Percentiles rank a stretch among this genome's conserved stretches.
Conservation (phyloP, 2,888 invertebrate genomes). For the Eurytoma adleriae region DNA sequence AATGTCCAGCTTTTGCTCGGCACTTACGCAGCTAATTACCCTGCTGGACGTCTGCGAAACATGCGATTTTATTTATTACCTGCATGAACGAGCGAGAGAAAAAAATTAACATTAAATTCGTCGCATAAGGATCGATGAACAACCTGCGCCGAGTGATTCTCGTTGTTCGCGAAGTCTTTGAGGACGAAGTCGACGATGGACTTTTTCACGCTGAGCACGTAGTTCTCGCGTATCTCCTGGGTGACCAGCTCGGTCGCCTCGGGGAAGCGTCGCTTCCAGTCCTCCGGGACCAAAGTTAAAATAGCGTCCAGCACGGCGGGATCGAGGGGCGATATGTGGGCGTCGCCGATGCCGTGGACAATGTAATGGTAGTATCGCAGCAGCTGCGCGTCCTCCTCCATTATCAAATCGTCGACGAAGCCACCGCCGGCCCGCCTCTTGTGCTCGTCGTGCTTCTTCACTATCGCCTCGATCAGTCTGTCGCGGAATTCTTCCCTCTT, state of each 20-base stretch:
- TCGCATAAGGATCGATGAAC: slow-evolving; percentile 3
- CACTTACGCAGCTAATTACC: background rate
- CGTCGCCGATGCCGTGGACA: slow-evolving; percentile 92
- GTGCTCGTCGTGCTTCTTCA: slow-evolving; percentile 69
- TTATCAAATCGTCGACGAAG: slow-evolving; percentile 69
- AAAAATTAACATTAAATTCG: background rate
- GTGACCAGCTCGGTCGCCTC: slow-evolving; percentile 80
- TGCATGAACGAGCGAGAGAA: slow-evolving; percentile 5
- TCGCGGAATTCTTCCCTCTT: slow-evolving; percentile 90
- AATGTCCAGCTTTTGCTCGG: background rate
- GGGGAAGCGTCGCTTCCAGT: slow-evolving; percentile 80
- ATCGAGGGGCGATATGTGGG: slow-evolving; percentile 91
- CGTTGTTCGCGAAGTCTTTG: slow-evolving; percentile 78
- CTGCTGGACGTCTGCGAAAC: slow-evolving; percentile 25
- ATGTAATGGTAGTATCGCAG: slow-evolving; percentile 93
- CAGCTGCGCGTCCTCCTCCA: slow-evolving; percentile 82
- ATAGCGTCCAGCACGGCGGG: slow-evolving; percentile 83
- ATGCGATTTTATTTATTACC: slow-evolving; percentile 21
- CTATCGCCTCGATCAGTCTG: slow-evolving; percentile 86
- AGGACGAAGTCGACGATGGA: slow-evolving; percentile 95
- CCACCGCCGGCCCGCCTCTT: slow-evolving; percentile 76
- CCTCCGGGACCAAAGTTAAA: slow-evolving; percentile 80
- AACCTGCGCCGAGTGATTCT: slow-evolving; percentile 46
- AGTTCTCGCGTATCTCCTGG: slow-evolving; percentile 90
- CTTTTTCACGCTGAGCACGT: slow-evolving; percentile 91